Base-by-base conservation (phyloP, 2,888 invertebrate species). In the Diachrysia chrysitis region DNA sequence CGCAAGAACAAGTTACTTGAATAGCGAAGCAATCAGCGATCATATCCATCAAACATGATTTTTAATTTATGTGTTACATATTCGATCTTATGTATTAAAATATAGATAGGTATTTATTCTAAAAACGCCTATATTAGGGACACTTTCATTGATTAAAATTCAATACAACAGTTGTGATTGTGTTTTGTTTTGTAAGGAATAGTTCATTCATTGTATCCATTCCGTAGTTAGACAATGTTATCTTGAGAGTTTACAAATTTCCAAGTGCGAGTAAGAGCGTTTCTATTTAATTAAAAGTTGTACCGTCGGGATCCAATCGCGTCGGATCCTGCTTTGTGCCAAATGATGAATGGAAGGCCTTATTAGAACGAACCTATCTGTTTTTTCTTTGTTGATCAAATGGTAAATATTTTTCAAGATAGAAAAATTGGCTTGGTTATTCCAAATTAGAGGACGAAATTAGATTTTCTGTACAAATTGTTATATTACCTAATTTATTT, bases 201-300 rank as follows among this genome's bases (percentile, higher is more conserved):
- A 71, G 81, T 79, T 79, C 76, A 82, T 82, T 83, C 75, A 74
- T 65, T 48, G 53, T 17, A n/a, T 23, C 66, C 63, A 63, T 79
- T 75, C 66, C 73, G 58, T 63, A 79, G 76, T 82, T 82, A 84
- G 79, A 87, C 85, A 86, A 82, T 86, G 85, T 87, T 88, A 88
- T 90, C 88, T 88, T 84, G 71, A 76, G 79, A 84, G 83, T 84
- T 85, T 83, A 87, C 89, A 88, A 90, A 88, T 89, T 90, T 86
- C 83, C 76, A 85, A 87, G 87, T 86, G 87, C 83, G 81, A 84
- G 84, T 83, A 82, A 85, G 77, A 86, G 77, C 84, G 81, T 88
- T 81, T 89, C 85, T 86, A 87, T 90, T 91, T 90, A 91, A 92
- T 92, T 91, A 91, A 92, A 92, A 91, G 85, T 91, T 89, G 82